Evolutionary conservation across 2,888 invertebrate species (phyloP), one percentile per base, ranked within the genome.

Genomic region (Brachyptera putata): DNA sequence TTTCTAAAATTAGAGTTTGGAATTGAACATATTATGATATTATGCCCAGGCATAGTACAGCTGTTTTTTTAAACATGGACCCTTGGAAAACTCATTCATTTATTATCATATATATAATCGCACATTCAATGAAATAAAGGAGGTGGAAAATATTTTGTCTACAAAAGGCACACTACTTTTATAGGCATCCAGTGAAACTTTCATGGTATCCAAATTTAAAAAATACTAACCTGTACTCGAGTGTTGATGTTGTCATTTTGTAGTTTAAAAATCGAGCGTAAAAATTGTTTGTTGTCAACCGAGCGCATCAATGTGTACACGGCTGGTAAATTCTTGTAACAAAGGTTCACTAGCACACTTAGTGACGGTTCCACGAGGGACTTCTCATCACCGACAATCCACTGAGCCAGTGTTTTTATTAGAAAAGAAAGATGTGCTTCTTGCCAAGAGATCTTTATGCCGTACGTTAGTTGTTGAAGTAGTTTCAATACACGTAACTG

Each of bases 371-470:
- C 69, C 24, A 78, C 72, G 2, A 79, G 71, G 26, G 80, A 76
- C 59, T 77, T 76, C 41, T 73, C 72, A 21, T 80, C 80, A 30
- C 81, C 80, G 0, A 73, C 75, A 50, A 88, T 80, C 80, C 86
- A 85, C 25, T 83, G 80, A 0, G 86, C 84, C 0, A 90, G 73
- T 18, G 81, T 83, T 58, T 83, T 80, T 73, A 90, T 82, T 9
- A 91, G 74, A 63, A 81, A 79, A 0, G 83, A 75, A 41, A 91
- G 75, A 71, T 89, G 86, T 0, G 89, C 86, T 68, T 90, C 88
- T 71, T 89, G 88, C 89, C 89, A 90, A 5, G 82, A 83, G 24
- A 91, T 87, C 70, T 84, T 84, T 16, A 89, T 86, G 25, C 89
- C 89, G 67, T 88, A 89, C 0, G 89, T 87, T 61, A 91, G 77